Evolutionary conservation across 1,140 invertebrate genomes (phyloP).

Genomic region (Trinorchestia longiramus): DNA sequence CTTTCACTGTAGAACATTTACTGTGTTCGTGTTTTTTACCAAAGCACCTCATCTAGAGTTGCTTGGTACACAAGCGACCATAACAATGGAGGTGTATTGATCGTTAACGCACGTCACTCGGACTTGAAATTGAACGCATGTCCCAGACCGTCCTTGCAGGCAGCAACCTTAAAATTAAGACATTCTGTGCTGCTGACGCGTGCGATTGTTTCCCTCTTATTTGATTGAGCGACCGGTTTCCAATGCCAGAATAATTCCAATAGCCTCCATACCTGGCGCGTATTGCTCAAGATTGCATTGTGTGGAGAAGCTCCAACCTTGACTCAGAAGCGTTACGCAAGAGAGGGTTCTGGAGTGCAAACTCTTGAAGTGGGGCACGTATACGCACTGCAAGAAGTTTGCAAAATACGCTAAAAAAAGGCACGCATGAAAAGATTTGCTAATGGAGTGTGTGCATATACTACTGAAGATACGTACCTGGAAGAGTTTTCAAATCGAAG

Average conservation of each 20-base stretch:
- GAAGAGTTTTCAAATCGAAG: not conserved
- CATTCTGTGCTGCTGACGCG: constrained; percentile 32
- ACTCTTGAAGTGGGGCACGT: not conserved
- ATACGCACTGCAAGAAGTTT: not conserved
- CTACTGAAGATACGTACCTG: too few species aligned
- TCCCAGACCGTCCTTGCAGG: not conserved
- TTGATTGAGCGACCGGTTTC: not conserved
- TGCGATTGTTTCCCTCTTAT: constrained; percentile 40
- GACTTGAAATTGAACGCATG: constrained; percentile 14
- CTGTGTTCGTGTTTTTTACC: not conserved
- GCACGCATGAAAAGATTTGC: not conserved
- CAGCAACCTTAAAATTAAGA: not conserved
- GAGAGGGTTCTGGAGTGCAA: not conserved
- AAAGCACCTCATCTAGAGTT: not conserved
- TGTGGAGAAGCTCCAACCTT: not conserved
- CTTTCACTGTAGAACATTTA: too few species aligned
- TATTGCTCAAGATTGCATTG: constrained; percentile 40
- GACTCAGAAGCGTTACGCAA: not conserved
- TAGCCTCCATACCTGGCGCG: constrained; percentile 19
- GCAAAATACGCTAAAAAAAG: not conserved
- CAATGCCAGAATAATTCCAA: constrained; percentile 43
- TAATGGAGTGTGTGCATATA: too few species aligned
- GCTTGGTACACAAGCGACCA: not conserved
- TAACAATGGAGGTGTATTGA: not conserved
- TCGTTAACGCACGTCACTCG: not conserved